Evolutionary conservation across 2,113 vertebrate genomes (phyloP).

Genomic region (Ornithorhynchus anatinus): DNA sequence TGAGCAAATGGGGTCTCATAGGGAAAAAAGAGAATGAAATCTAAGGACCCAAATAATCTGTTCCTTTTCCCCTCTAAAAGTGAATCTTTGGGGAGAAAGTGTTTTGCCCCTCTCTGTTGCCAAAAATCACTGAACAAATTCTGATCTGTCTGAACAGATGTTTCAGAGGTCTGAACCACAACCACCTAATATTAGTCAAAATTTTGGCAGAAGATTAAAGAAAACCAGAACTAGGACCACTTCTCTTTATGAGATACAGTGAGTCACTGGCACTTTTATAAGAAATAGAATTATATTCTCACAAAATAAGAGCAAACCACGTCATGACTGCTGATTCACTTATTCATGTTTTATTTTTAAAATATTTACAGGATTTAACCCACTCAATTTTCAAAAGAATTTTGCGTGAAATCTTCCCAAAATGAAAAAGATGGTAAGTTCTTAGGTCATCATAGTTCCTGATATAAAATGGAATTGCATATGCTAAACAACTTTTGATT

Average conservation of each 20-base stretch:
- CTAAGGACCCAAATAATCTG: too few relatives aligned
- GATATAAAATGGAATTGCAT: too few relatives aligned
- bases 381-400: too few relatives aligned
- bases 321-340: too few relatives aligned
- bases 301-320: not conserved
- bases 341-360: too few relatives aligned
- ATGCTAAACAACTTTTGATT: too few relatives aligned
- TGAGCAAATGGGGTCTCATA: too few relatives aligned
- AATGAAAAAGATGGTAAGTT: too few relatives aligned
- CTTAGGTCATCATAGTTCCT: too few relatives aligned
- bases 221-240: not conserved
- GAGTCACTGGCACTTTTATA: not conserved
- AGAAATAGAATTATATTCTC: not conserved
- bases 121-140: not conserved
- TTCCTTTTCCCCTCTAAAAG: not conserved
- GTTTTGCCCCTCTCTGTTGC: not conserved
- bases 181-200: not conserved
- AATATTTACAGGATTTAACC: too few relatives aligned
- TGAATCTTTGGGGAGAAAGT: not conserved
- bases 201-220: not conserved
- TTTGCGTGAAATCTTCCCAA: too few relatives aligned
- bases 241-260: not conserved
- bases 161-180: slow-evolving; percentile 17
- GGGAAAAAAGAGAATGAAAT: too few relatives aligned
- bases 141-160: slow-evolving; percentile 13